Evolutionary conservation across 2,113 vertebrate species (phyloP), one percentile per base, ranked within the genome.

Genomic region (Psittacula cyanocephala): DNA sequence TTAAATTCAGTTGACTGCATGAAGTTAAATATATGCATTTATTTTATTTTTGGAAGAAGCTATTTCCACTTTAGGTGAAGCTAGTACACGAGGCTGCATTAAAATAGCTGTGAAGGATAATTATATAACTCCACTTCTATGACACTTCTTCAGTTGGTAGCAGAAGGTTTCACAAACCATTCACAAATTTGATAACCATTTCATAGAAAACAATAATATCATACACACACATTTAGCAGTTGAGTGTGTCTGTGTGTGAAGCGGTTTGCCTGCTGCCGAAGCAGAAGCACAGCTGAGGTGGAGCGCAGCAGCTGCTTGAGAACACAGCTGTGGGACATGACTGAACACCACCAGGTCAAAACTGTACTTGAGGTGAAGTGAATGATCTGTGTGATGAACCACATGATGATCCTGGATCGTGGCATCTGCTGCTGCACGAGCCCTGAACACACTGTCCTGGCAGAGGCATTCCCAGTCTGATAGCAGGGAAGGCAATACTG

Each of bases 31-130:
- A 52, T 70, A 69, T 55, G 53, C 74, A 49, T 86, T 68, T 55
- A 67, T 71, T 91, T 89, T 94, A 85, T 96, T 97, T 96, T 92
- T 93, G 80, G 86, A 89, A 57, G 81, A 86, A 75, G 13, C 57
- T 88, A 28, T 87, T 95, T 92, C 76, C 10, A 67, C 43, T 81
- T 53, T 53, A 72, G 65, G 80, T 92, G 63, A 89, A 95, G 91
- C 49, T 52, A 65, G 77, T 62, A 64, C 67, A 37, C 62, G 91
- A 46, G 65, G 85, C 46, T 71, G 43, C 57, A 35, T 84, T 93
- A 91, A 95, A 93, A 91, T 88, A 93, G 59, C 81, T 79, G 57
- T 65, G 90, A 92, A 75, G 87, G 85, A 49, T 93, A 93, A 93
- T 96, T 65, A 90, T 75, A 35, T 93, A 60, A 91, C 90, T 91